Evolutionary conservation across 2,113 vertebrate species (phyloP), one percentile per base, ranked within the genome.

Genomic region (Calidris pugnax): DNA sequence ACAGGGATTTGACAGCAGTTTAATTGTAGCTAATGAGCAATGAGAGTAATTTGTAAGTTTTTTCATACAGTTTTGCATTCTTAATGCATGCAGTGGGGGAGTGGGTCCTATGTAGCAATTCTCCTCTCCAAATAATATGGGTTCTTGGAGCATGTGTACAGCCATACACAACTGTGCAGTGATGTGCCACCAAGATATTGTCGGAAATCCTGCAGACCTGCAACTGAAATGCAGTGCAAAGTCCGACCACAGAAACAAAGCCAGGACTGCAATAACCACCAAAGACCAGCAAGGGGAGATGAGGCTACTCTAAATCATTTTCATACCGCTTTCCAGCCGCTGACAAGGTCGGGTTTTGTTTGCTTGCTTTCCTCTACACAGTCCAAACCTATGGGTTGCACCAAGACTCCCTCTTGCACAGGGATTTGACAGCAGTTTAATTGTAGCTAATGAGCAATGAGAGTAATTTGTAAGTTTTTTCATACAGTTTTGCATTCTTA

Each of bases 271-370:
- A 97, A 48, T 97, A 77, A 68, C 96, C 20, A 1, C 22, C 28
- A 21, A 62, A 51, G 72, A 78, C 96, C 97, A 96, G 95, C 72
- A 93, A 96, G 97, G 95, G 97, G 97, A 95, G 93, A 95, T 83
- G 73, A 95, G 97, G 76, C 62, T 78, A 63, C 83, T 97, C 27
- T 43, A 63, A 87, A 88, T 33, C 37, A 26, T 16, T 89, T 62
- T 69, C 55, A 18, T n/a, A 32, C 27, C 0, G 3, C 50, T 64
- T 93, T 35, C 24, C n/a, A 73, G 4, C 15, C 18, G 1, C 56
- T 87, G 63, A 37, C 33, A 45, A 85, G 55, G 72, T 83, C 85
- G 32, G 35, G 28, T 60, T 64, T 75, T 72, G 48, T 76, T 71
- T 57, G 39, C 43, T 59, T 41, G 9, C 6, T 76, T 85, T 71